A percentile compares a stretch with the other conserved stretches of the same genome.
phyloP scores from a whole-genome alignment of 2,888 invertebrate species.

The Coenonympha arcania region DNA sequence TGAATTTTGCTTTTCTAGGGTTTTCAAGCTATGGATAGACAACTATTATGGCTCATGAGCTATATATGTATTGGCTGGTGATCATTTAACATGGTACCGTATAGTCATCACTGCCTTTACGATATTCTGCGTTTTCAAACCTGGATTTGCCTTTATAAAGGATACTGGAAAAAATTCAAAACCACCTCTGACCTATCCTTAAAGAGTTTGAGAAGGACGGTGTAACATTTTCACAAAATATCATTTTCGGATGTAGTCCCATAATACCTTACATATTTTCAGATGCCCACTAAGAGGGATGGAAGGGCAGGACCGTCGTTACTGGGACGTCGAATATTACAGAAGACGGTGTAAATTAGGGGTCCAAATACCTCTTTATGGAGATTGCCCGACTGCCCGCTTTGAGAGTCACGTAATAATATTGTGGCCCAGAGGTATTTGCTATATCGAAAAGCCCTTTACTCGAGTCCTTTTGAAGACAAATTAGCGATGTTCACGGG shows the following conservation, averaged over 20 bases:
- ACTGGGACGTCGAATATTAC: conserved; percentile 56
- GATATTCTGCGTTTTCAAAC: no score
- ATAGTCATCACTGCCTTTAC: no score
- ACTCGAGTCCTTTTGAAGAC: not conserved
- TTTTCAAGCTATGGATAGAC: no score
- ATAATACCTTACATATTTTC: conserved; percentile 26
- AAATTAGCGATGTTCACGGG: no score
- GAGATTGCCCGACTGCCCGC: conserved; percentile 59
- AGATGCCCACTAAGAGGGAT: conserved; percentile 39
- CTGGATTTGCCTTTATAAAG: not conserved
- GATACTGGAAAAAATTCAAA: no score
- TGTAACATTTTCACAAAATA: not conserved
- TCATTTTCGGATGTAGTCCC: conserved; percentile 15
- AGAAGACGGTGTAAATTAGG: conserved; percentile 69
- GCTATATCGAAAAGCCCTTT: conserved; percentile 26
- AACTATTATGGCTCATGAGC: no score
- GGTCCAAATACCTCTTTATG: conserved; percentile 51
- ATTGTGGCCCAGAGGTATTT: conserved; percentile 44
- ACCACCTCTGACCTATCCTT: no score
- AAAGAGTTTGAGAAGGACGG: no score
- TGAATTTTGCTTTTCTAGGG: no score
- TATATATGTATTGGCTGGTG: no score
- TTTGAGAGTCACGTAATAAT: conserved; percentile 67
- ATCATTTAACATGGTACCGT: no score
- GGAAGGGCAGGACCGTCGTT: conserved; percentile 51